Percentiles rank a stretch among this genome's conserved stretches.
phyloP scores from a whole-genome alignment of 1,140 invertebrate species.

The Hirudo medicinalis region DNA sequence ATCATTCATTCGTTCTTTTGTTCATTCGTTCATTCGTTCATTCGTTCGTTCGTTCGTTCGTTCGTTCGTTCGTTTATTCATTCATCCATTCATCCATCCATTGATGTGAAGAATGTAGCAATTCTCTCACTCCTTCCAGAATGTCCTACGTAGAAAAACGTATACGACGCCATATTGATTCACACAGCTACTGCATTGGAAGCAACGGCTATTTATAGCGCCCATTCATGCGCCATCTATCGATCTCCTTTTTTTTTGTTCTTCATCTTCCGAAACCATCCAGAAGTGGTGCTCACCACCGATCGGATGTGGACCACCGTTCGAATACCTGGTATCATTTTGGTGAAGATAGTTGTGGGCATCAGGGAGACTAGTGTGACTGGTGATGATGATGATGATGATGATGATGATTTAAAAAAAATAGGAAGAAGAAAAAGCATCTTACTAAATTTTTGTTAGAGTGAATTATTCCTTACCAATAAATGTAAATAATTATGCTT shows the following conservation, averaged over 20 bases:
- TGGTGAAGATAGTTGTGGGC: neutral
- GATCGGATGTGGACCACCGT: too few species aligned
- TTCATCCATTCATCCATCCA: neutral
- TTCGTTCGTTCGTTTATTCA: neutral
- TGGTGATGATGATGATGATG: conserved; percentile 8
- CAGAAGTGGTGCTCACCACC: neutral
- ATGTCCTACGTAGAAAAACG: too few species aligned
- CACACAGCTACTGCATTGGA: too few species aligned
- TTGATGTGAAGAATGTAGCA: neutral
- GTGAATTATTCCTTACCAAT: too few species aligned
- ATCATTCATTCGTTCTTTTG: neutral
- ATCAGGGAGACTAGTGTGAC: neutral
- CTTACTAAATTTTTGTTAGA: too few species aligned
- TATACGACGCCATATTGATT: too few species aligned
- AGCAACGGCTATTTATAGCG: neutral
- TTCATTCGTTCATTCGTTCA: neutral
- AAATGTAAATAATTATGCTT: too few species aligned
- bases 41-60: conserved; percentile 3
- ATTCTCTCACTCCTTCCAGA: too few species aligned
- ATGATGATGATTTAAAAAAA: neutral
- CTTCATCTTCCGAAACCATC: neutral
- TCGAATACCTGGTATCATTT: neutral
- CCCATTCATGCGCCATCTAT: conserved; percentile 4
- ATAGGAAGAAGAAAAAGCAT: too few species aligned
- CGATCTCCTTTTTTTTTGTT: neutral